Base-by-base conservation (phyloP, 2,797 vertebrate species). In the Anomalospiza imberbis region DNA sequence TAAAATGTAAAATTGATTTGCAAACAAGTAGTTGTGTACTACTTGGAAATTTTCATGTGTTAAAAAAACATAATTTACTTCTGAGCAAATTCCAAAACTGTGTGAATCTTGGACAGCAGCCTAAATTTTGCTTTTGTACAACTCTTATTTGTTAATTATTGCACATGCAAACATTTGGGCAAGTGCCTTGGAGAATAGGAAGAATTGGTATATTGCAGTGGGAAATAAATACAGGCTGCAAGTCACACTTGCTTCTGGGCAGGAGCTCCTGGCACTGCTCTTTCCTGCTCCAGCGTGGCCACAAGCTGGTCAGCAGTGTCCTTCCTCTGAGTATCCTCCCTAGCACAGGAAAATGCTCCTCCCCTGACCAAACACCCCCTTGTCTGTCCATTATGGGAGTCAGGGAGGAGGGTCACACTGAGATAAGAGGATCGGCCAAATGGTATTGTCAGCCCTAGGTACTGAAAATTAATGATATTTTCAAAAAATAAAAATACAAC, bases 311-410 rank as follows among this genome's bases (percentile, higher is more conserved):
- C 66, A 77, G 63, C 20, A 32, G 6, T 3, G 61, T 44, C 34
- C 82, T 28, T 68, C 58, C 31, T 42, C 66, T n/a, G 32, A 67
- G 38, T 55, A 53, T 32, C 53, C 17, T 83, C 31, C 55, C 29
- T 12, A 7, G 71, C 40, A 14, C 32, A 57, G n/a, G 70, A 11
- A 53, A 68, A 51, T 21, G 12, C 36, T 60, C 24, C 44, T 73
- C 26, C 34, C 14, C 1, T 0, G 5, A 50, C 18, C 26, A 42
- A 45, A 26, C 62, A 29, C 5, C 11, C 13, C 3, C 0, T 6
- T 54, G 7, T 8, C 19, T 75, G 28, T 36, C 10, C 17, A 0
- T 65, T 7, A 4, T 0, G 20, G 42, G 22, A 73, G 29, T 44
- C 44, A 34, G 19, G 22, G 24, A 40, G 38, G 38, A 40, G 38